These are phyloP conservation scores for Agonopterix alstromeriana DNA, from an alignment of 2,888 invertebrate genomes.

Conservation along the genomic window DNA sequence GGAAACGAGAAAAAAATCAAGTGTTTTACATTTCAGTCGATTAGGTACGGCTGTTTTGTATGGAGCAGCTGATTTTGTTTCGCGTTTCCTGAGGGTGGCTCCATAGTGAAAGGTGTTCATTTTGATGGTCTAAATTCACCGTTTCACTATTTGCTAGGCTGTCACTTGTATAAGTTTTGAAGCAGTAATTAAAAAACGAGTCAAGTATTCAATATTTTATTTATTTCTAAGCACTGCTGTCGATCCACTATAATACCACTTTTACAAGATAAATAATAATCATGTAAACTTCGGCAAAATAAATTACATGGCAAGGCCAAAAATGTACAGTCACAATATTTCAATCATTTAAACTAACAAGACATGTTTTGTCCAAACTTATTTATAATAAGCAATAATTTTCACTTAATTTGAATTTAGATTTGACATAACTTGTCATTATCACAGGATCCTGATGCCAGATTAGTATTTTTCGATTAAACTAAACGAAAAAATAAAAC, in stretches of 20 bases:
- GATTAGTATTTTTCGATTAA: background rate
- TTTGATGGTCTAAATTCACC: too few species aligned
- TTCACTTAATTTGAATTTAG: constrained; percentile 29
- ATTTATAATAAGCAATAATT: too few species aligned
- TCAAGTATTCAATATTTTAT: constrained; percentile 29
- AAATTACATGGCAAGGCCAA: constrained; percentile 64
- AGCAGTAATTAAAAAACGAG: background rate
- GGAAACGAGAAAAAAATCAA: too few species aligned
- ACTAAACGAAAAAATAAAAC: background rate
- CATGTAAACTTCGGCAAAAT: constrained; percentile 39
- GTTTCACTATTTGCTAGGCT: too few species aligned
- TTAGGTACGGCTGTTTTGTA: too few species aligned
- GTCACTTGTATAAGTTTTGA: too few species aligned
- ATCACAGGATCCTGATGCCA: constrained; percentile 59
- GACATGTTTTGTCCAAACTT: too few species aligned
- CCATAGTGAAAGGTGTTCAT: too few species aligned
- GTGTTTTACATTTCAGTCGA: too few species aligned
- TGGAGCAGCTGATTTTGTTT: too few species aligned
- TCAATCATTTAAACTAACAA: background rate
- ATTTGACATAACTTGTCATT: constrained; percentile 13
- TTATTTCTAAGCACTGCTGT: constrained; percentile 68
- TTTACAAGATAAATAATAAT: constrained; percentile 39
- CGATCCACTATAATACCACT: constrained; percentile 50
- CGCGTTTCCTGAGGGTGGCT: too few species aligned
- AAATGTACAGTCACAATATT: constrained; percentile 14